Evolutionary conservation across 2,797 vertebrate genomes (phyloP).

Genomic region (Pipistrellus pipistrellus): DNA sequence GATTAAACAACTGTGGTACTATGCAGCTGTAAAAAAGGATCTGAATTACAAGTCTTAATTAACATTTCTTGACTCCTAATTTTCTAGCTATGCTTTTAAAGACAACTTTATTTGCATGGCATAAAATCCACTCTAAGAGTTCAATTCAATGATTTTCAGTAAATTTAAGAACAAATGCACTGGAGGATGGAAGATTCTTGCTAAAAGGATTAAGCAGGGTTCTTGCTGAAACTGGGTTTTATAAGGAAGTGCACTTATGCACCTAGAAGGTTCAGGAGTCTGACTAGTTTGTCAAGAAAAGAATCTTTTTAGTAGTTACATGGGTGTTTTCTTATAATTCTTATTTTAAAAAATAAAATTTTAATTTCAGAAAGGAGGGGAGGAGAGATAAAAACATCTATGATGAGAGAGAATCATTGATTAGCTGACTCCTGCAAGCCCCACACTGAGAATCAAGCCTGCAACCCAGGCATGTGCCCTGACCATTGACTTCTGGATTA

Average conservation of each 20-base stretch:
- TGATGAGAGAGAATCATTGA: too few species aligned
- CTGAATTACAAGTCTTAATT: not conserved
- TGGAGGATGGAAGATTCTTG: not conserved
- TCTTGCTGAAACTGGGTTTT: not conserved
- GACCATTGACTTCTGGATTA: too few species aligned
- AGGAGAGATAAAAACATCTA: too few species aligned
- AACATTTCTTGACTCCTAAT: constrained; percentile 2
- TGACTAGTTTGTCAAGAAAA: not conserved
- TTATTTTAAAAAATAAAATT: not conserved
- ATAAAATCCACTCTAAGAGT: not conserved
- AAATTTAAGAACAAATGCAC: not conserved
- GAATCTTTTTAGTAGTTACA: not conserved
- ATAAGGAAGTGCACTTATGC: not conserved
- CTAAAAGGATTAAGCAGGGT: not conserved
- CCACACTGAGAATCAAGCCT: too few species aligned
- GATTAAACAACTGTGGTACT: too few species aligned
- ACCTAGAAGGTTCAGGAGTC: not conserved
- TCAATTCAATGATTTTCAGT: not conserved
- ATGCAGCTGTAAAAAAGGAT: too few species aligned
- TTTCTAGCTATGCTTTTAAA: not conserved
- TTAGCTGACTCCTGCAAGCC: too few species aligned
- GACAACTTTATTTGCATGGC: not conserved
- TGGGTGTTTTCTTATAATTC: not conserved
- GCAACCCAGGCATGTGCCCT: too few species aligned
- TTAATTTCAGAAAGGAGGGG: too few species aligned